These are phyloP conservation scores for Perca schrenkii DNA, from an alignment of 2,113 vertebrate genomes.

Conservation along the genomic window DNA sequence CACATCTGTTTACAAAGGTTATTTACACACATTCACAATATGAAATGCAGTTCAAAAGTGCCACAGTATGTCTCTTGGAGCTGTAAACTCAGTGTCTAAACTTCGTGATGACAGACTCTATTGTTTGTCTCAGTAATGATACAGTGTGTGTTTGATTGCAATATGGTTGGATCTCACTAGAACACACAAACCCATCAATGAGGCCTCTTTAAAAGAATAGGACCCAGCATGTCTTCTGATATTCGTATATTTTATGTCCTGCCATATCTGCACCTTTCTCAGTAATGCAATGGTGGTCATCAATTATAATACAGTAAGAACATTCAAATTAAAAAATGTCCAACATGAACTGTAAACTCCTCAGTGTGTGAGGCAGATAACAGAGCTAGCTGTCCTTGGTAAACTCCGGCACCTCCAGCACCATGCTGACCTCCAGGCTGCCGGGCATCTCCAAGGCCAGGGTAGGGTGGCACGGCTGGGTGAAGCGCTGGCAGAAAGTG, in stretches of 20 bases:
- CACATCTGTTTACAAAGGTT: slow-evolving; percentile 65
- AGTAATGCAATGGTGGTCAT: slow-evolving; percentile 1
- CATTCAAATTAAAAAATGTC: slow-evolving; percentile 38
- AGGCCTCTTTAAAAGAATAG: background rate
- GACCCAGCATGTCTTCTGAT: background rate
- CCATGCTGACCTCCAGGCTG: slow-evolving; percentile 86
- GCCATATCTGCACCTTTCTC: background rate
- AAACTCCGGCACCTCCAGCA: slow-evolving; percentile 89
- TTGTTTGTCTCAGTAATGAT: background rate
- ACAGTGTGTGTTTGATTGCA: background rate
- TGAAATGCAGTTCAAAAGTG: slow-evolving; percentile 63
- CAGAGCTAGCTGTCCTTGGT: slow-evolving; percentile 86
- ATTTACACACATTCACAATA: slow-evolving; percentile 79
- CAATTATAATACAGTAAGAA: slow-evolving; percentile 5
- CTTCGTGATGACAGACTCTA: background rate
- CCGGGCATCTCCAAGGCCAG: slow-evolving; percentile 92
- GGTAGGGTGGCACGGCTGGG: slow-evolving; percentile 85
- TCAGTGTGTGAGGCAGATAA: background rate
- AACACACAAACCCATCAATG: slow-evolving; percentile 24
- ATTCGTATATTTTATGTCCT: background rate
- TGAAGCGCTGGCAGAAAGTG: slow-evolving; percentile 86
- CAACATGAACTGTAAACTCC: slow-evolving; percentile 57
- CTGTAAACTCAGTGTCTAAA: slow-evolving; percentile 15
- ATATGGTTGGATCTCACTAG: background rate
- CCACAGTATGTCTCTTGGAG: slow-evolving; percentile 30